Percentiles rank a stretch among this genome's conserved stretches.
These are phyloP conservation scores for Elgaria multicarinata DNA, from an alignment of 2,113 vertebrate species.

Conservation along the genomic window DNA sequence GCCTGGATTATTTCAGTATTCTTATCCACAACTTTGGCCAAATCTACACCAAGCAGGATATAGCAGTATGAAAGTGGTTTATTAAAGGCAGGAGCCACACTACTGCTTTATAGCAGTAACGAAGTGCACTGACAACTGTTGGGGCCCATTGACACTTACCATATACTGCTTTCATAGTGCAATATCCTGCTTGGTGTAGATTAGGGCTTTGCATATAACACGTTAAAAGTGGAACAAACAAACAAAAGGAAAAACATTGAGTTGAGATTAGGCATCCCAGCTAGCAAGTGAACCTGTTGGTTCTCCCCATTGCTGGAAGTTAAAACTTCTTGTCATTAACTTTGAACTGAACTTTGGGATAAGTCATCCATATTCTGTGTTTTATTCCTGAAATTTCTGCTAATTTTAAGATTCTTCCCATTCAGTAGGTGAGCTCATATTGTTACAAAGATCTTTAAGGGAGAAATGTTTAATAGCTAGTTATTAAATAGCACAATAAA, in stretches of 20 bases:
- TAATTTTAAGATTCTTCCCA: neutral
- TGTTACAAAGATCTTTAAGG: neutral
- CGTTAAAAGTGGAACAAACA: no score
- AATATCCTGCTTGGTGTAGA: no score
- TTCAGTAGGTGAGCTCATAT: neutral
- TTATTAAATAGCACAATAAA: conserved; percentile 37
- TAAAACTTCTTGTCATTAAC: neutral
- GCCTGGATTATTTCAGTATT: neutral
- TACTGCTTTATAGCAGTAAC: no score
- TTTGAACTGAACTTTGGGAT: conserved; percentile 36
- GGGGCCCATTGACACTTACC: no score
- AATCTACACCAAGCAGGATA: no score
- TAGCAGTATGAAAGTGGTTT: no score
- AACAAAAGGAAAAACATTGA: neutral
- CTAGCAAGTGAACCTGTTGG: neutral
- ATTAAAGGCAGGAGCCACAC: no score
- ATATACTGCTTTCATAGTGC: no score
- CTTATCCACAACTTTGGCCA: neutral
- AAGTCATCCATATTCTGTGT: conserved; percentile 14
- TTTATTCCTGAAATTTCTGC: conserved; percentile 24
- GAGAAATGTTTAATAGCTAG: conserved; percentile 36
- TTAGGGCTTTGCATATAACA: no score
- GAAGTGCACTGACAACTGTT: no score
- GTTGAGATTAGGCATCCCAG: neutral
- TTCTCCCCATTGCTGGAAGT: neutral